Conservation (phyloP, 2,797 vertebrate genomes). For the Lacerta agilis region DNA sequence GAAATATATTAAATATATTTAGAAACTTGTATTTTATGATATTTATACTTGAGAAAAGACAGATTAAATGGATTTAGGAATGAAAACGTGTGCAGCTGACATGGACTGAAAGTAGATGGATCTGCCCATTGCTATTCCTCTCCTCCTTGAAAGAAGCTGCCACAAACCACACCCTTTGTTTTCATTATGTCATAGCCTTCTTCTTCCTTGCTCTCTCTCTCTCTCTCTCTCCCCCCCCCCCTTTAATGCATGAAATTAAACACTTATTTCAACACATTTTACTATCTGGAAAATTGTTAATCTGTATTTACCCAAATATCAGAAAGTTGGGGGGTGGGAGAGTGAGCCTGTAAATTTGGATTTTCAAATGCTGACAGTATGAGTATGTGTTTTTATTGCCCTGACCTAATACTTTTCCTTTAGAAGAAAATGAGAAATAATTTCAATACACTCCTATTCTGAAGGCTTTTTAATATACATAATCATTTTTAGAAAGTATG, state of each 20-base stretch:
- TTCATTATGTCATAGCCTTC: too few species aligned
- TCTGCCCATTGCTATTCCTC: too few species aligned
- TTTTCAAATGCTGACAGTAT: not conserved
- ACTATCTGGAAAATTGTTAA: not conserved
- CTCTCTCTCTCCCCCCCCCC: not conserved
- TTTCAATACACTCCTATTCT: not conserved
- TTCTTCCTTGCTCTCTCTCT: not conserved
- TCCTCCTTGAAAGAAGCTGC: too few species aligned
- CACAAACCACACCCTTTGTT: too few species aligned
- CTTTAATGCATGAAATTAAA: not conserved
- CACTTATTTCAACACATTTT: too few species aligned
- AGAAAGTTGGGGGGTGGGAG: not conserved
- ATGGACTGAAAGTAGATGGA: too few species aligned
- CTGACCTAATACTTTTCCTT: not conserved
- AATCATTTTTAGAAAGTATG: conserved; percentile 28
- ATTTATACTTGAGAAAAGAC: too few species aligned
- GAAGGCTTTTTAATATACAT: not conserved
- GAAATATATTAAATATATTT: too few species aligned
- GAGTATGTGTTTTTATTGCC: not conserved
- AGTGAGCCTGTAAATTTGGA: not conserved
- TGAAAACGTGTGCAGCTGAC: too few species aligned
- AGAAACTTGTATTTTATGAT: too few species aligned
- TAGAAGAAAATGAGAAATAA: not conserved
- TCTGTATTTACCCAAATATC: not conserved
- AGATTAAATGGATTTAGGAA: too few species aligned